A percentile compares a stretch with the other conserved stretches of the same genome.
phyloP scores from a whole-genome alignment of 35 echinoderm and acorn worm genomes.

The Stichopus chloronotus region DNA sequence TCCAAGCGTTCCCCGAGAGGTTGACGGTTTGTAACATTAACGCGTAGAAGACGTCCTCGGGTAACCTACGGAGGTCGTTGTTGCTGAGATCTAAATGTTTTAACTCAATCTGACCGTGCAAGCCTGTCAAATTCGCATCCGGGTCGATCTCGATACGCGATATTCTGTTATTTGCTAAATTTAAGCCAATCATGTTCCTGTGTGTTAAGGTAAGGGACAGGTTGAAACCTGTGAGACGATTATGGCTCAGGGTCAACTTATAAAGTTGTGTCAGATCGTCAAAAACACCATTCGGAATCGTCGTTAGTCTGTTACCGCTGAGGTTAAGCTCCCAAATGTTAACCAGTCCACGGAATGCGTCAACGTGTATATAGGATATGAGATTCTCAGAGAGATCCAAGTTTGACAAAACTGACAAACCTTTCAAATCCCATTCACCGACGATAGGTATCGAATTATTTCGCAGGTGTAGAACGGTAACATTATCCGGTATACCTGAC shows the following conservation, averaged over 20 bases:
- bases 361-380: slow-evolving; percentile 2
- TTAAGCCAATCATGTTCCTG: slow-evolving; percentile 7
- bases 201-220: not conserved
- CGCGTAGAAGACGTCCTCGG: slow-evolving; percentile 8
- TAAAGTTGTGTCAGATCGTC: slow-evolving; percentile 34
- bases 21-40: slow-evolving; percentile 20
- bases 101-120: not conserved
- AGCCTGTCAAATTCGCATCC: not conserved
- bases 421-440: slow-evolving; percentile 6
- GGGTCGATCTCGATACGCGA: not conserved
- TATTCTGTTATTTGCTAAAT: slow-evolving; percentile 25
- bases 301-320: not conserved
- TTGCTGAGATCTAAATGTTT: slow-evolving; percentile 35
- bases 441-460: slow-evolving; percentile 33
- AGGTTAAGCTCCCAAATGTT: slow-evolving; percentile 38
- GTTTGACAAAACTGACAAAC: not conserved
- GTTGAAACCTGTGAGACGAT: not conserved
- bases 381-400: slow-evolving; percentile 23
- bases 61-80: slow-evolving; percentile 8
- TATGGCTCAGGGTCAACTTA: slow-evolving; percentile 16
- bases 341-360: not conserved
- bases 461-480: not conserved
- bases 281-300: not conserved
- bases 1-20: slow-evolving; percentile 24
- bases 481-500: slow-evolving; percentile 1